Base-by-base conservation (phyloP, 92 coral and sea anemone species). In the Heteractis magnifica region DNA sequence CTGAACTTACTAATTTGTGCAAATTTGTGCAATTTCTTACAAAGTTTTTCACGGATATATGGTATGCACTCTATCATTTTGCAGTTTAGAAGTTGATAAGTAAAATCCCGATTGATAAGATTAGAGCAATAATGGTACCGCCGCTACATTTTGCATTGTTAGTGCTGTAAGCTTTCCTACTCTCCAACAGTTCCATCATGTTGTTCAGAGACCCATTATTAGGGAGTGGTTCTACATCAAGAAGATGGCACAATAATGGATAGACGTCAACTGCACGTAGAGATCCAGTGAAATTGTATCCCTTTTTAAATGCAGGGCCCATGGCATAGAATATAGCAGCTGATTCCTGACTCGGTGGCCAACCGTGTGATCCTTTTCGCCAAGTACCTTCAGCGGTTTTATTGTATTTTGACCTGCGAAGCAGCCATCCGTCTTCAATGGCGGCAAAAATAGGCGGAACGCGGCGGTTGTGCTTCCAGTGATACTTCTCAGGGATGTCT, bases 301-400 rank as follows among this genome's bases (percentile, higher is more conserved):
- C 94, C 52, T 84, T 65, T 26, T 81, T 85, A 53, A 96, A 96
- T 10, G 96, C 96, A 52, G 99, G 99, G 10, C 99, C 99, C 72
- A 92, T 88, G 49, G 94, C 99, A 56, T 88, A 91, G 84, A 96
- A 96, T 50, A 96, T 88, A 14, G 93, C 90, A 48, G 89, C 86
- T 23, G 87, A 85, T 73, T 88, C 76, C 74, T 88, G 72, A 0
- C 56, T 7, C 19, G 94, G 77, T 6, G 92, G 88, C 94, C 94
- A 88, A 6, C 87, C 92, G 68, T 91, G 94, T 10, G 87, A 72
- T 4, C 94, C 94, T 6, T 85, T 88, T 4, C 84, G 82, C 94
- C 94, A 91, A 21, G 77, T 58, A 12, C 89, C 93, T 18, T 88
- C 88, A 8, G 87, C 89, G 72, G 81, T 10, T 74, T 71, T 65